Conservation (phyloP, 1,140 invertebrate species). For the Rhynchophorus ferrugineus region DNA sequence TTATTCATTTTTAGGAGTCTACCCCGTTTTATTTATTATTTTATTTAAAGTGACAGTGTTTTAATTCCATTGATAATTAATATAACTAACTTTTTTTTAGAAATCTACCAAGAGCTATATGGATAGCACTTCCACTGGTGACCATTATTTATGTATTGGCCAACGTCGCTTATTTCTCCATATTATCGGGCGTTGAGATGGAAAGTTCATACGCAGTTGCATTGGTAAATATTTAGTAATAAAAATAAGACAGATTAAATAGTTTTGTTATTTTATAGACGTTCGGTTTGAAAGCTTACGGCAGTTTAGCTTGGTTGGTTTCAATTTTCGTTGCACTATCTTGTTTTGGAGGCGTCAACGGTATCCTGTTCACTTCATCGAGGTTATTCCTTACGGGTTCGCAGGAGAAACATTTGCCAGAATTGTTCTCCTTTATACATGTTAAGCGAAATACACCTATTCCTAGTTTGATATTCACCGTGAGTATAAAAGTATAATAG, state of each 20-base stretch:
- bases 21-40: no score
- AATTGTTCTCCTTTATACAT: slow-evolving; percentile 71
- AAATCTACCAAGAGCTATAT: slow-evolving; percentile 79
- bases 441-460: slow-evolving; percentile 68
- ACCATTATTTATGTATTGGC: slow-evolving; percentile 81
- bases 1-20: no score
- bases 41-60: no score
- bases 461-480: slow-evolving; percentile 70
- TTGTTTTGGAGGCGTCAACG: slow-evolving; percentile 82
- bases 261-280: slow-evolving; percentile 43
- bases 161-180: slow-evolving; percentile 85
- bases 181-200: slow-evolving; percentile 72
- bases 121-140: slow-evolving; percentile 79
- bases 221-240: slow-evolving; percentile 56
- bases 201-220: slow-evolving; percentile 73
- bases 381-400: slow-evolving; percentile 68
- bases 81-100: slow-evolving; percentile 56
- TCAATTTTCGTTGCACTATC: slow-evolving; percentile 83
- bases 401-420: slow-evolving; percentile 75
- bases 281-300: slow-evolving; percentile 74
- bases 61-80: no score
- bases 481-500: no score
- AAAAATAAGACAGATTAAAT: not conserved
- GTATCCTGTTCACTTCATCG: slow-evolving; percentile 84
- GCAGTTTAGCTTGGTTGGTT: slow-evolving; percentile 69